Evolutionary conservation across 2,888 invertebrate genomes (phyloP), one percentile per base, ranked within the genome.

Genomic region (Dynastes tityus): DNA sequence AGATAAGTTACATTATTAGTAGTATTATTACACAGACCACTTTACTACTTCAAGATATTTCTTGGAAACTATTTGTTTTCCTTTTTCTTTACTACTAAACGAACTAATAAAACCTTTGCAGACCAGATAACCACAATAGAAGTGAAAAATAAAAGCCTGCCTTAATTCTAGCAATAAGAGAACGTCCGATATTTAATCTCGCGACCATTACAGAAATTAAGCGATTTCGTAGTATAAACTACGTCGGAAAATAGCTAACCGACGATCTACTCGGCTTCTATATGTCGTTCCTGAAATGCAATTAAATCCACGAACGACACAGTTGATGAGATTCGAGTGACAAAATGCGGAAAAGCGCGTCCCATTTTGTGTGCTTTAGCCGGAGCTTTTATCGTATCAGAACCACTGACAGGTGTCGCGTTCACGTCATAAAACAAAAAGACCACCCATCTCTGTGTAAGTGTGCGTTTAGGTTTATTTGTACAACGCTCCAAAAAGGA

Each of bases 401-500:
- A 16, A 9, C 13, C 73, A 40, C 40, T 73, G 73, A 73, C 73
- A 73, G 73, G 73, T 73, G 73, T 73, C 58, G 73, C 16, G 58
- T 73, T 55, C 37, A 40, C 73, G 58, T 73, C 73, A 73, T 58
- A 73, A 73, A 37, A 73, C 73, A 73, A 73, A 73, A 61, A 53
- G 53, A 16, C 22, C 61, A 45, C 58, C 73, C 58, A 73, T 73
- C 40, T 22, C 40, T 45, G 58, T 73, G 73, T 45, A 11, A 1
- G 58, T 58, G 58, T 73, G 73, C 11, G 2, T 45, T 58, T 58
- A 58, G 58, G 73, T 73, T 58, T 58, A 73, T 61, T 73, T 70
- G 32, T 53, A 32, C 58, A 37, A 73, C 9, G 61, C 37, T n/a
- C 22, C 37, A 40, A 73, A 73, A 40, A 58, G 2, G 11, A 22